Evolutionary conservation across 2,888 invertebrate species (phyloP), one percentile per base, ranked within the genome.

Genomic region (Lypha dubia): DNA sequence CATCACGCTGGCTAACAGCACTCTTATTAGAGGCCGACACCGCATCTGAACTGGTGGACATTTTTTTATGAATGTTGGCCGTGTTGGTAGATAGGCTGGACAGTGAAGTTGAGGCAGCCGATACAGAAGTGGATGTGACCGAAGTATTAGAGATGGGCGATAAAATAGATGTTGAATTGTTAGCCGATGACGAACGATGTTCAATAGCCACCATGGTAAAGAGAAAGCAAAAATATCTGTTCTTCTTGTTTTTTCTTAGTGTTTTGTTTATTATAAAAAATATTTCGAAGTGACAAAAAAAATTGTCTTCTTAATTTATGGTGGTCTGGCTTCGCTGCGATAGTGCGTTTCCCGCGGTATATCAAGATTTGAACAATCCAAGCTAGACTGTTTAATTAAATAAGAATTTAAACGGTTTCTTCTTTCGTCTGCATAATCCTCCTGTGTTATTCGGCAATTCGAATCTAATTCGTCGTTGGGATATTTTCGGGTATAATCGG

Each of bases 1-100:
- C 93, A 56, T 94, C 94, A 84, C 94, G 93, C 88, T 94, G 94
- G 86, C 94, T 94, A 63, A 94, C 93, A 32, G 94, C 94, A 87
- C 94, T 88, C 88, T 91, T 79, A n/a, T 73, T 24, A n/a, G 76
- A 44, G 17, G 75, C 51, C 24, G 81, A 74, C 62, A 77, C 84
- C 49, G 73, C 38, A 49, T 84, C 84, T 20, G 84, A 41, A 7
- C 60, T 51, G 7, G 77, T 67, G 17, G 83, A 56, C 81, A 60
- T 86, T 65, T 83, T 85, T 51, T 77, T 81, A 32, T 83, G 67
- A 5, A 38, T 80, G 24, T 62, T 79, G 3, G 51, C 44, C 22
- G 79, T 68, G 63, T 86, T 67, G 44, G 80, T 67, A 20, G 80
- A 38, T 58, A 85, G 71, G 38, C 83, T 83, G 15, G 79, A 83